Evolutionary conservation across 1,140 invertebrate genomes (phyloP).

Genomic region (Saccostrea echinata): DNA sequence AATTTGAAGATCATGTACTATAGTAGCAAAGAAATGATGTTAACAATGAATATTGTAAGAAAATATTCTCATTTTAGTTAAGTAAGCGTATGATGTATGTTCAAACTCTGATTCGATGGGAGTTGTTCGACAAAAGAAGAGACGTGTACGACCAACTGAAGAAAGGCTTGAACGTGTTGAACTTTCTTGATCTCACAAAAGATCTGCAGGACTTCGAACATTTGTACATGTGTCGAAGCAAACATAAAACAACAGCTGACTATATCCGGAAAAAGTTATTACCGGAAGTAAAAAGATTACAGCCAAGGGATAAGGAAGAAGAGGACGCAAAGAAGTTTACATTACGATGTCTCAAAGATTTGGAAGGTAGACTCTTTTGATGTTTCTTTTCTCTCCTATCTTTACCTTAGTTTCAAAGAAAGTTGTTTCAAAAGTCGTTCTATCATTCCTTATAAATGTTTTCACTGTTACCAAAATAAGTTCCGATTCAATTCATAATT

Average conservation of each 20-base stretch:
- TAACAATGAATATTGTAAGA: no score
- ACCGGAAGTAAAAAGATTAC: conserved; percentile 52
- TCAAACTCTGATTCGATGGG: conserved; percentile 61
- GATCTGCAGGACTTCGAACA: conserved; percentile 49
- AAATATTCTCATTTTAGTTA: background rate
- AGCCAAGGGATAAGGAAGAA: conserved; percentile 49
- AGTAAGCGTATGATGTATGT: conserved; percentile 43
- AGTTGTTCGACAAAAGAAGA: conserved; percentile 56
- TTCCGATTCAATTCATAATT: no score
- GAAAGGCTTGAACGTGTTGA: conserved; percentile 52
- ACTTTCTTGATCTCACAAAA: conserved; percentile 56
- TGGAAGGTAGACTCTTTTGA: conserved; percentile 53
- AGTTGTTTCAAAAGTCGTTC: no score
- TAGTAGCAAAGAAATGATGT: no score
- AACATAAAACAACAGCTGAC: conserved; percentile 55
- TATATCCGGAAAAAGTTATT: conserved; percentile 54
- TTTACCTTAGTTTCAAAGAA: no score
- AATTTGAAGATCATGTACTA: no score
- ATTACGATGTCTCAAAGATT: conserved; percentile 50
- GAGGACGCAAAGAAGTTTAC: conserved; percentile 60
- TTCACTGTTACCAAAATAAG: no score
- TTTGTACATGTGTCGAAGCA: conserved; percentile 46
- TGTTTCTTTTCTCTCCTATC: no score
- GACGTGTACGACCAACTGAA: conserved; percentile 57
- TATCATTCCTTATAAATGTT: no score